Conservation (phyloP, 2,113 vertebrate genomes). For the Saimiri boliviensis region DNA sequence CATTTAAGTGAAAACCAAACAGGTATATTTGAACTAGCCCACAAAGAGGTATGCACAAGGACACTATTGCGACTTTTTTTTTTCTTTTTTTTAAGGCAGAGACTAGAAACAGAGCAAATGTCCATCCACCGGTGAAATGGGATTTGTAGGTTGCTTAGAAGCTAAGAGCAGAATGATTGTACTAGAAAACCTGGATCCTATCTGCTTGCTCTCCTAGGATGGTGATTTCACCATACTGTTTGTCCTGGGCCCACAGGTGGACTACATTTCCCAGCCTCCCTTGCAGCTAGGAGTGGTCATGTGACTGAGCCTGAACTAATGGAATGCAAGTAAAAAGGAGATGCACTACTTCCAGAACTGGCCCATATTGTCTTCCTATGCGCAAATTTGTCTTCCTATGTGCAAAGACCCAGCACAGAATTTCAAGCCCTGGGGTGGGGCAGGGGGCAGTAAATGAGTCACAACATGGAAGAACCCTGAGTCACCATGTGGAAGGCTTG, state of each 20-base stretch:
- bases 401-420: not conserved
- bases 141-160: not conserved
- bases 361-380: not conserved
- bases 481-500: not conserved
- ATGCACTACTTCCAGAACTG: not conserved
- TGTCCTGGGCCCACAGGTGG: too few relatives aligned
- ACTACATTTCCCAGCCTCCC: not conserved
- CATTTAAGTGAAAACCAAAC: not conserved
- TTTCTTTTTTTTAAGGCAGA: not conserved
- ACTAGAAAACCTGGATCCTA: not conserved
- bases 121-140: not conserved
- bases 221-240: not conserved
- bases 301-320: not conserved
- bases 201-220: not conserved
- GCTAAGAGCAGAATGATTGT: not conserved
- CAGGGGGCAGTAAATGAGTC: not conserved
- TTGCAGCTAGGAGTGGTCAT: not conserved
- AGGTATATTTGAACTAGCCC: not conserved
- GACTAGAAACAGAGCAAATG: not conserved
- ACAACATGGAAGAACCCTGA: not conserved
- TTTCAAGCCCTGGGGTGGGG: not conserved
- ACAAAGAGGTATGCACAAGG: not conserved
- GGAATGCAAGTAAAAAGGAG: not conserved
- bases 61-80: not conserved
- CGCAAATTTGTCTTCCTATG: not conserved